These are phyloP conservation scores for Pandion haliaetus DNA, from an alignment of 2,113 vertebrate species.

Conservation along the genomic window DNA sequence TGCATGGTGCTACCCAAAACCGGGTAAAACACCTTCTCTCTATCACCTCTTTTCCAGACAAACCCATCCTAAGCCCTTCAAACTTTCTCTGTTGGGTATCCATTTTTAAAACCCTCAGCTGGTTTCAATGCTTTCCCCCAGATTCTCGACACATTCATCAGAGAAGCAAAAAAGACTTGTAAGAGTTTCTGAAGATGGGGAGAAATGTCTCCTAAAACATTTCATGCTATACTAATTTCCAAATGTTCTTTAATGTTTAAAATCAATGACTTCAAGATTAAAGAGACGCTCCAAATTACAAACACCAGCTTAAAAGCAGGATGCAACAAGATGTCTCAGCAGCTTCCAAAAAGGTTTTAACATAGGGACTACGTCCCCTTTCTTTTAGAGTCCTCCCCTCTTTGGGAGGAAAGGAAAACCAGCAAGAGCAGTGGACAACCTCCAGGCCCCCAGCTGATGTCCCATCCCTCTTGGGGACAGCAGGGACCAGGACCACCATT, in stretches of 20 bases:
- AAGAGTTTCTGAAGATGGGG: background rate
- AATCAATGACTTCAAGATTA: background rate
- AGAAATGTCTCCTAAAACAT: background rate
- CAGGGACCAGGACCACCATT: background rate
- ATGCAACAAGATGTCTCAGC: background rate
- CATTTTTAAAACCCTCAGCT: background rate
- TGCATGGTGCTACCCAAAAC: background rate
- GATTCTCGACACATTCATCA: background rate
- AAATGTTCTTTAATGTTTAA: conserved; percentile 12
- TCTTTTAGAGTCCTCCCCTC: background rate
- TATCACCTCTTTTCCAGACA: background rate
- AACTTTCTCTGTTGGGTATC: background rate
- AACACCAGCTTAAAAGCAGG: background rate
- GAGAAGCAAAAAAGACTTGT: background rate
- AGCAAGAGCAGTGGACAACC: background rate
- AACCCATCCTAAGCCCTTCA: background rate
- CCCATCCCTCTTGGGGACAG: background rate
- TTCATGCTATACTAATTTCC: background rate
- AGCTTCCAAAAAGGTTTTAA: background rate
- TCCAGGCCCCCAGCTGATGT: background rate
- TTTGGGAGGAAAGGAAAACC: background rate
- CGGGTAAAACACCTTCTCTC: background rate
- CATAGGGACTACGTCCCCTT: background rate
- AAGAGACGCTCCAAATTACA: background rate
- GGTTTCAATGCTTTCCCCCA: background rate